A percentile compares a stretch with the other conserved stretches of the same genome.
Conservation (phyloP, 2,888 invertebrate genomes). For the Lydus trimaculatus region DNA sequence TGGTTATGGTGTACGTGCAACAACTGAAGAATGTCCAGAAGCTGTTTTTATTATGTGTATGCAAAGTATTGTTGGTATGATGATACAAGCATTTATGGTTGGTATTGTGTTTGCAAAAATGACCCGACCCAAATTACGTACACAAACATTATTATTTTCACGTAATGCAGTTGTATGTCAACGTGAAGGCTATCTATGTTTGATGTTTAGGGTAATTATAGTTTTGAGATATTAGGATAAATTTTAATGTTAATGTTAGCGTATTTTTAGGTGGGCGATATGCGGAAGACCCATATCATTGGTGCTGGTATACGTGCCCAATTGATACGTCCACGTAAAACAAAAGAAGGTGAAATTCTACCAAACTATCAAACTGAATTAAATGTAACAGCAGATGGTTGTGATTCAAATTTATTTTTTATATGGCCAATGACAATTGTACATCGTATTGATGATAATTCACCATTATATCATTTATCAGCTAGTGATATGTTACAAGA, state of each 20-base stretch:
- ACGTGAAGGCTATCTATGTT: constrained; percentile 81
- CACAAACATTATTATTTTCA: constrained; percentile 92
- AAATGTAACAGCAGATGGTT: constrained; percentile 70
- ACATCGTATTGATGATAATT: constrained; percentile 84
- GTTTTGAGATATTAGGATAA: background rate
- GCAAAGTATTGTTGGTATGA: constrained; percentile 76
- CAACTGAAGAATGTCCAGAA: constrained; percentile 91
- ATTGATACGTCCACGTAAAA: constrained; percentile 75
- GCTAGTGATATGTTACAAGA: constrained; percentile 85
- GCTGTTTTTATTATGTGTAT: constrained; percentile 94
- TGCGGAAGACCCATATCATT: constrained; percentile 91
- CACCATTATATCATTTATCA: constrained; percentile 88
- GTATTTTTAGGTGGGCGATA: constrained; percentile 73
- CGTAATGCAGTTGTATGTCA: constrained; percentile 86
- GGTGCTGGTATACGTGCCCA: constrained; percentile 88
- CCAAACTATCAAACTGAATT: constrained; percentile 84
- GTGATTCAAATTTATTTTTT: constrained; percentile 88
- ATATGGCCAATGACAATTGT: constrained; percentile 95
- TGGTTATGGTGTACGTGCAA: constrained; percentile 81
- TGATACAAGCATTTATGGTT: constrained; percentile 68
- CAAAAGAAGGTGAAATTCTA: constrained; percentile 81
- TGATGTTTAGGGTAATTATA: constrained; percentile 78
- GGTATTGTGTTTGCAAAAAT: constrained; percentile 95
- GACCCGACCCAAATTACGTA: constrained; percentile 90
- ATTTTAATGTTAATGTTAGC: no score